Percentiles rank a stretch among this genome's conserved stretches.
Conservation (phyloP, 2,888 invertebrate genomes). For the Mystacides longicornis region DNA sequence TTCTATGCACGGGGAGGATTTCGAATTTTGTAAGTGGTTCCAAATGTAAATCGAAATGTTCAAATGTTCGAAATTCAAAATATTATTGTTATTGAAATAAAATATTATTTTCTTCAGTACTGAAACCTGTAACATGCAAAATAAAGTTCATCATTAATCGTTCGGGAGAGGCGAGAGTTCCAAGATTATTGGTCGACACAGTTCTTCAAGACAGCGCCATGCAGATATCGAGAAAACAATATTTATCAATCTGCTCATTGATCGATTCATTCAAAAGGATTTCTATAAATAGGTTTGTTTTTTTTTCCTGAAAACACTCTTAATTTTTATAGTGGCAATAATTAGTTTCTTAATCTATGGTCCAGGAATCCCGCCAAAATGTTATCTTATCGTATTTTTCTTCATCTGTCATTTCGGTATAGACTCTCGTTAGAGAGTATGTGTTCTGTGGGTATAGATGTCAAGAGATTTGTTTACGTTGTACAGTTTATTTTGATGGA, state of each 20-base stretch:
- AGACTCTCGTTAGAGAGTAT: too few species aligned
- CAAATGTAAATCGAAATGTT: background rate
- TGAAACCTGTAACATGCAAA: constrained; percentile 71
- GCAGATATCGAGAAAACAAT: constrained; percentile 66
- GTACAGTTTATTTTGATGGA: too few species aligned
- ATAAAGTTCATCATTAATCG: constrained; percentile 69
- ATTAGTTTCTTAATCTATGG: too few species aligned
- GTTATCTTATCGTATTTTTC: too few species aligned
- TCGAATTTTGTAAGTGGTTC: constrained; percentile 65
- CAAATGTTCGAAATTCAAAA: background rate
- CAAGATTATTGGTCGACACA: constrained; percentile 57
- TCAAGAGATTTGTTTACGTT: too few species aligned
- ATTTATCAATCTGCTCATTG: constrained; percentile 52
- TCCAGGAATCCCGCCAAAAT: too few species aligned
- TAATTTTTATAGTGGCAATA: too few species aligned
- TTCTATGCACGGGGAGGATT: constrained; percentile 67
- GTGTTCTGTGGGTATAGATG: too few species aligned
- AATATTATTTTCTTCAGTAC: constrained; percentile 45
- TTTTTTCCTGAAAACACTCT: too few species aligned
- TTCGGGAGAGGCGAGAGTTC: constrained; percentile 52
- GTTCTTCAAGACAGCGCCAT: constrained; percentile 68
- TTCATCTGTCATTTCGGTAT: too few species aligned
- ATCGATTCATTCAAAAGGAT: constrained; percentile 55
- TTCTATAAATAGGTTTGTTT: constrained; percentile 60
- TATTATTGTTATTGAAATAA: background rate